A percentile compares a stretch with the other conserved stretches of the same genome.
Evolutionary conservation across 2,113 vertebrate genomes (phyloP).

Genomic region (Puntigrus tetrazona): DNA sequence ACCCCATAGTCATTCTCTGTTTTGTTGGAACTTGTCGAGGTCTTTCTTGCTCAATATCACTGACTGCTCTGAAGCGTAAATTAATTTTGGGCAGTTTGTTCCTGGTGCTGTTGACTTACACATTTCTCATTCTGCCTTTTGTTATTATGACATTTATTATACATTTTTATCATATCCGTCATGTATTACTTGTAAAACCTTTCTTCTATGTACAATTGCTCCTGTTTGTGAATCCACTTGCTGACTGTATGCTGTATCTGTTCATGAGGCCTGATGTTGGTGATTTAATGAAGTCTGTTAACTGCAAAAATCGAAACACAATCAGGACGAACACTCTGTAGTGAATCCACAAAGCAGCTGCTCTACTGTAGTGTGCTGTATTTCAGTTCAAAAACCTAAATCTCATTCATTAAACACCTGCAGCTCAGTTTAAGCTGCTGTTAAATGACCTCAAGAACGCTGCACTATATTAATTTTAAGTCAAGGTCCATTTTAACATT

Average conservation of each 20-base stretch:
- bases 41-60: too few species aligned
- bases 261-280: neutral
- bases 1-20: too few species aligned
- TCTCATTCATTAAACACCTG: too few species aligned
- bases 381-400: neutral
- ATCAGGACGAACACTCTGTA: neutral
- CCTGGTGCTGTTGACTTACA: too few species aligned
- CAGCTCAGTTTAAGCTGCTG: neutral
- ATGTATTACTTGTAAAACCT: too few species aligned
- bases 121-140: neutral
- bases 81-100: too few species aligned
- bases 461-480: too few species aligned
- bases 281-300: neutral
- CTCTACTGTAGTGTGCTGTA: neutral
- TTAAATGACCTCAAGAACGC: too few species aligned
- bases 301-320: neutral
- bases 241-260: neutral
- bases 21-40: too few species aligned
- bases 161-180: too few species aligned
- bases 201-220: rapidly evolving
- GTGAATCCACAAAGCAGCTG: neutral
- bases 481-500: too few species aligned
- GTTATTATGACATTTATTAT: neutral
- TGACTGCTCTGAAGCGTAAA: too few species aligned
- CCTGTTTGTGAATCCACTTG: neutral